Base-by-base conservation (phyloP, 2,888 invertebrate species). In the Siphlonurus alternatus region DNA sequence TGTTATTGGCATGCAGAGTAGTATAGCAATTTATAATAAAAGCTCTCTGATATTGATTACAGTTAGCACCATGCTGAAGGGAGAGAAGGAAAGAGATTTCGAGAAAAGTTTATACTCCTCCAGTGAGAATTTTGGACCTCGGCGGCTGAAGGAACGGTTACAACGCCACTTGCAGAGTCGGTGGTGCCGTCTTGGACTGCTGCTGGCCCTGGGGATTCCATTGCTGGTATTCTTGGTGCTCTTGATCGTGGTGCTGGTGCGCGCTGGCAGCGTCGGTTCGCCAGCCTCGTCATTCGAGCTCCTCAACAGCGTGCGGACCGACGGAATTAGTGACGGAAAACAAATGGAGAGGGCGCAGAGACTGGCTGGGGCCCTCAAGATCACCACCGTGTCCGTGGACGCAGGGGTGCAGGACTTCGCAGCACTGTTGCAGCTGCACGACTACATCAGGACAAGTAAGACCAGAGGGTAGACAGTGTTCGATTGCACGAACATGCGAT, bases 301-400 rank as follows among this genome's bases (percentile, higher is more conserved):
- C 20, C n/a, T 56, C 5, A 56, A 56, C 56, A 56, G 22, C 5
- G 56, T 20, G 20, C 19, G 7, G 19, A 56, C 56, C 20, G 56
- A 56, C 7, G 56, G 56, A 5, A 22, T 69, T 56, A 68, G 69
- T 54, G 67, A 67, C 60, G 65, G 64, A 15, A 65, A 65, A 65
- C 67, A 62, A 23, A 60, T 63, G 24, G 66, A 67, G 56, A 61
- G 69, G 63, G 69, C 69, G 2, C 65, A 68, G 54, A 66, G 71
- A 61, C 68, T 73, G 23, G 67, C 69, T 22, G 67, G 70, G 59
- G 71, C 72, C 19, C 60, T 73, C 23, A 67, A 67, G 66, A 69
- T 72, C 63, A 66, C 70, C 62, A 72, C 72, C 7, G 67, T 73
- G 15, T 71, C 71, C 3, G 70, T 67, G 63, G 68, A 63, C 53